Percentiles rank a stretch among this genome's conserved stretches.
phyloP scores from a whole-genome alignment of 2,888 invertebrate genomes.

The Meandrusa payeni region DNA sequence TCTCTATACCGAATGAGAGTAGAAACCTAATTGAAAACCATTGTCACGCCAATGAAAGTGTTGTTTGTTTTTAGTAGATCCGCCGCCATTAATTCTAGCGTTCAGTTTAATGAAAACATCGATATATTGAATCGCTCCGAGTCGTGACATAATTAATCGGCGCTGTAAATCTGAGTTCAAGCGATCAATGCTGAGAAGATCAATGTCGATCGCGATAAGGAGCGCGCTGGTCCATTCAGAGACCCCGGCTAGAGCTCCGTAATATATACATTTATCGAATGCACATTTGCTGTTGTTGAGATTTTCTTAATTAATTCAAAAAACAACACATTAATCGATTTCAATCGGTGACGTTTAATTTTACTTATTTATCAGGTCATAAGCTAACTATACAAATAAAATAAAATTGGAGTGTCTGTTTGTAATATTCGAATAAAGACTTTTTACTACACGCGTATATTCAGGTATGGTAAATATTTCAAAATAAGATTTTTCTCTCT shows the following conservation, averaged over 20 bases:
- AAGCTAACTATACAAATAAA: no score
- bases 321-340: conserved; percentile 16
- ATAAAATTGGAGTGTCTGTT: no score
- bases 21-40: not conserved
- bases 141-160: conserved; percentile 26
- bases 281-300: conserved; percentile 19
- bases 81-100: conserved; percentile 13
- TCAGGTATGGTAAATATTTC: no score
- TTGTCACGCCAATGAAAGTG: conserved; percentile 7
- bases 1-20: no score
- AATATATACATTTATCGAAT: conserved; percentile 20
- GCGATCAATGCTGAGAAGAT: conserved; percentile 24
- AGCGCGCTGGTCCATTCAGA: conserved; percentile 14
- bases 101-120: conserved; percentile 23
- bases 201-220: conserved; percentile 25
- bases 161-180: conserved; percentile 25
- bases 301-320: conserved; percentile 16
- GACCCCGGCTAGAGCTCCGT: conserved; percentile 5
- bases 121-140: conserved; percentile 22
- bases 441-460: no score
- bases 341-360: not conserved
- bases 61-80: conserved; percentile 13
- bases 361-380: conserved; percentile 6
- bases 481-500: no score
- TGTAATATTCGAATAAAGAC: no score